Base-by-base conservation (phyloP, 2,888 invertebrate species). In the Tenthredo livida region DNA sequence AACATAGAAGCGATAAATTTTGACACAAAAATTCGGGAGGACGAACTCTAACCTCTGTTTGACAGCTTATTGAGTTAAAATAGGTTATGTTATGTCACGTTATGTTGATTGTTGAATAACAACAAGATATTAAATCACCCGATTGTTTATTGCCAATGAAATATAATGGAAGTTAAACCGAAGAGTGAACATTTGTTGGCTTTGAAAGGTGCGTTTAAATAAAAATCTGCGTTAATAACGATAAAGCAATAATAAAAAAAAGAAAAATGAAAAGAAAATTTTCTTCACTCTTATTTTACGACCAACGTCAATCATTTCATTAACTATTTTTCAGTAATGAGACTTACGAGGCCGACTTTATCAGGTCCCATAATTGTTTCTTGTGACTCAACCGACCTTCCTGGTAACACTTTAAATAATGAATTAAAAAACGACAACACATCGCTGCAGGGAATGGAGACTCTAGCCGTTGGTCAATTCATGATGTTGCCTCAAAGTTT, bases 401-500 rank as follows among this genome's bases (percentile, higher is more conserved):
- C 97, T 7, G 97, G 97, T 86, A 97, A 97, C 91, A 95, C 97
- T 88, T 95, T 98, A 80, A 97, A 97, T 89, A 96, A 96, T 90
- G 96, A 96, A 87, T 93, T 97, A 75, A 96, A 97, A 91, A 96
- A 96, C 90, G 98, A 98, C 94, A 96, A 97, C 21, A 97, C 97
- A n/a, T 95, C 97, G 47, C 97, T 97, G 0, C 95, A 95, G 86
- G 97, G 97, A 85, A 95, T 97, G 91, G 97, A 98, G 94, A 97
- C 97, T 0, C 94, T 97, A 84, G 96, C 96, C n/a, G 95, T 97
- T 84, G 98, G 98, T 1, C 98, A 98, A 91, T 97, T 98, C 92
- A 95, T 99, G 90, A 95, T 99, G 85, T 94, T 99, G 83, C 99
- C 99, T 17, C 99, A 99, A 94, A 98, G 98, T 93, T 99, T 99